A percentile compares a stretch with the other conserved stretches of the same genome.
These are phyloP conservation scores for Amphipyra tragopoginis DNA, from an alignment of 2,888 invertebrate genomes.

Conservation along the genomic window DNA sequence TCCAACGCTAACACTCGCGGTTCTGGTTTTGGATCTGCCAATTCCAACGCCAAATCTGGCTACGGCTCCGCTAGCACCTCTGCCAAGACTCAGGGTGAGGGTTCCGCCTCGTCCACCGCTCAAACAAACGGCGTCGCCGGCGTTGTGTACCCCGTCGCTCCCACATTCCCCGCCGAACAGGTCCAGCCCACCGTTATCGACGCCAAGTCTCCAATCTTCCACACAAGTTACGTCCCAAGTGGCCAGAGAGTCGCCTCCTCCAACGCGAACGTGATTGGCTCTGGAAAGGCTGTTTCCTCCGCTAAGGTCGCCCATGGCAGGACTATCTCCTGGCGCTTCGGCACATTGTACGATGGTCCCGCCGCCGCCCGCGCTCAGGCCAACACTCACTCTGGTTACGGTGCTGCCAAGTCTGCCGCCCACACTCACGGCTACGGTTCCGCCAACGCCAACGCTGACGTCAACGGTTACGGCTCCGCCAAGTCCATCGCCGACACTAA, in stretches of 20 bases:
- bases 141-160: constrained; percentile 58
- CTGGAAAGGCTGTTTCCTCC: constrained; percentile 67
- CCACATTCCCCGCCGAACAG: constrained; percentile 46
- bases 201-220: constrained; percentile 72
- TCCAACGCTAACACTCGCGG: constrained; percentile 75
- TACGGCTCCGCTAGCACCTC: constrained; percentile 69
- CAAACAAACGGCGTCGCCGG: constrained; percentile 63
- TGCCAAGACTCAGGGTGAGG: constrained; percentile 71
- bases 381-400: constrained; percentile 52
- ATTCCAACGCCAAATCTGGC: constrained; percentile 74
- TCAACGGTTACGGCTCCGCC: constrained; percentile 63
- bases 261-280: constrained; percentile 71
- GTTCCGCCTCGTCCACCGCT: constrained; percentile 74
- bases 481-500: constrained; percentile 60
- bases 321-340: constrained; percentile 81
- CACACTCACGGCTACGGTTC: constrained; percentile 63
- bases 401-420: constrained; percentile 60
- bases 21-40: constrained; percentile 72
- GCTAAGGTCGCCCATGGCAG: constrained; percentile 67
- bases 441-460: constrained; percentile 64
- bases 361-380: constrained; percentile 59
- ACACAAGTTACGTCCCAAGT: constrained; percentile 63
- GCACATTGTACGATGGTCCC: constrained; percentile 76
- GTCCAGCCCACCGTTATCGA: constrained; percentile 61
- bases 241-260: constrained; percentile 66